Evolutionary conservation across 1,140 invertebrate genomes (phyloP).

Genomic region (Doryteuthis pealeii): DNA sequence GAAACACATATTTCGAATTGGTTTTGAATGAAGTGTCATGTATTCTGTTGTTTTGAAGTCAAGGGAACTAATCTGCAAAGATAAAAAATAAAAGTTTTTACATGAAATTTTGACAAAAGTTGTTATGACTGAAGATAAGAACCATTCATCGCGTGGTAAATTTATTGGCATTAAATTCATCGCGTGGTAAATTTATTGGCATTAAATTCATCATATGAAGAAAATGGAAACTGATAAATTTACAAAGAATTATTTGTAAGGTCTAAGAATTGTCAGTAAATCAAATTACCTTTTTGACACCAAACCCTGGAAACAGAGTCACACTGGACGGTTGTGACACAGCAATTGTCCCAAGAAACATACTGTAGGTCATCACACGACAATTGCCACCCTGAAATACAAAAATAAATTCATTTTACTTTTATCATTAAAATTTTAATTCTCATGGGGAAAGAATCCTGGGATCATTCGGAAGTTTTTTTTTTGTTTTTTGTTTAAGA

Average conservation of each 20-base stretch:
- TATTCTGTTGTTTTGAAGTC: constrained; percentile 63
- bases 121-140: background rate
- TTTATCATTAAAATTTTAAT: no score
- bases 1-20: constrained; percentile 77
- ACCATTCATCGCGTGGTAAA: no score
- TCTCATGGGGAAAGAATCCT: no score
- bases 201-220: no score
- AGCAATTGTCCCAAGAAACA: constrained; percentile 67
- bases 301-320: constrained; percentile 72
- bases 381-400: constrained; percentile 65
- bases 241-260: no score
- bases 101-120: background rate
- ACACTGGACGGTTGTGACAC: constrained; percentile 74
- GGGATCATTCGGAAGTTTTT: no score
- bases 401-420: background rate
- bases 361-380: constrained; percentile 74
- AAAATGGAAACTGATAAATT: no score
- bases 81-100: constrained; percentile 13
- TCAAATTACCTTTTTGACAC: constrained; percentile 68
- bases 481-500: no score
- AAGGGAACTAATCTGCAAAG: constrained; percentile 65
- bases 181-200: no score
- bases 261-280: no score
- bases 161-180: no score
- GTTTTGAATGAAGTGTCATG: constrained; percentile 68